A percentile compares a stretch with the other conserved stretches of the same genome.
Evolutionary conservation across 2,888 invertebrate species (phyloP).

Genomic region (Epicampocera succincta): DNA sequence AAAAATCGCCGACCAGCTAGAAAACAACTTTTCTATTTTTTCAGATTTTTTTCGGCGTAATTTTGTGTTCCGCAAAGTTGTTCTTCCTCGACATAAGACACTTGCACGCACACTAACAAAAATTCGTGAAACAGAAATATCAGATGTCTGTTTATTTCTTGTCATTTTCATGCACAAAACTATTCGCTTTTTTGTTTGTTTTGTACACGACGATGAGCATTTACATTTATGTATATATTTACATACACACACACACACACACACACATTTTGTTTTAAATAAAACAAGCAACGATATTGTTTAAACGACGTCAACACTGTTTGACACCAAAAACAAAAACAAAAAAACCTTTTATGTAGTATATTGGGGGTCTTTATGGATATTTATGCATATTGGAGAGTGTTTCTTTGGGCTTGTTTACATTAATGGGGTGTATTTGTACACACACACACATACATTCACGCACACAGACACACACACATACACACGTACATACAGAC

Average conservation of each 20-base stretch:
- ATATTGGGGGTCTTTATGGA: background rate
- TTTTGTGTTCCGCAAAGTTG: slow-evolving; percentile 61
- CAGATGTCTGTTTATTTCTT: slow-evolving; percentile 56
- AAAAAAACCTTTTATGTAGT: slow-evolving; percentile 24
- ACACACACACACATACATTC: background rate
- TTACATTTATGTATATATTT: slow-evolving; percentile 9
- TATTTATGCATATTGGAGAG: slow-evolving; percentile 11
- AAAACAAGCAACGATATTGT: slow-evolving; percentile 64
- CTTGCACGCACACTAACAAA: slow-evolving; percentile 13
- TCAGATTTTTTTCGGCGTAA: slow-evolving; percentile 25
- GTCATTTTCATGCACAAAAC: slow-evolving; percentile 42
- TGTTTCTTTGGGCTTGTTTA: slow-evolving; percentile 23
- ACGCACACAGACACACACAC: no score
- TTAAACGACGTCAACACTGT: slow-evolving; percentile 66
- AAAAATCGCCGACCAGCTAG: slow-evolving; percentile 17
- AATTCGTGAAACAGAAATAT: slow-evolving; percentile 50
- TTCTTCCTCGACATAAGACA: slow-evolving; percentile 44
- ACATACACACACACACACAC: slow-evolving; percentile 1
- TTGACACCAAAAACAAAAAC: slow-evolving; percentile 66
- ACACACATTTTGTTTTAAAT: slow-evolving; percentile 1
- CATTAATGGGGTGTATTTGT: slow-evolving; percentile 32
- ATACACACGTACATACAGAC: slow-evolving; percentile 13
- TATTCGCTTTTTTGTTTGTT: slow-evolving; percentile 5
- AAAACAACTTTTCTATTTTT: slow-evolving; percentile 29
- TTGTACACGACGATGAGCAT: slow-evolving; percentile 6